These are phyloP conservation scores for Heliconius aoede DNA, from an alignment of 2,888 invertebrate species.

Conservation along the genomic window DNA sequence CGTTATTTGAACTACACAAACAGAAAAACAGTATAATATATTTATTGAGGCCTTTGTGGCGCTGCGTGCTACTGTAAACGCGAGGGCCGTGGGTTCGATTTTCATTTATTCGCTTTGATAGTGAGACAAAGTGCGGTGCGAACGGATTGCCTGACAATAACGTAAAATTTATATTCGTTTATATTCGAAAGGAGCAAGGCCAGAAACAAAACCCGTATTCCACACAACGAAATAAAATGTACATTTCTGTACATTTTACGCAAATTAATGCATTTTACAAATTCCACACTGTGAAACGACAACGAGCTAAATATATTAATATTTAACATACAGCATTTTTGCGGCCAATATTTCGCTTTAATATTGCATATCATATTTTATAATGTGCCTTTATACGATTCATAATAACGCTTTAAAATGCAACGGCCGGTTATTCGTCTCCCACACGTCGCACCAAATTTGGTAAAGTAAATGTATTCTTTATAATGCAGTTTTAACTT, in stretches of 20 bases:
- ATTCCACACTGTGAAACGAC: conserved; percentile 6
- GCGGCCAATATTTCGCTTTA: conserved; percentile 19
- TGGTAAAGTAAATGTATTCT: conserved; percentile 38
- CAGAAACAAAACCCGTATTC: not conserved
- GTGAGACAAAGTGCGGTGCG: no score
- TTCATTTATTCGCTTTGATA: no score
- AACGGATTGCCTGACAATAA: not conserved
- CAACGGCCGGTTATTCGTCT: conserved; percentile 23
- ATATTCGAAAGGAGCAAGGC: not conserved
- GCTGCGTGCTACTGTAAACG: no score
- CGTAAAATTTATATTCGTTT: not conserved
- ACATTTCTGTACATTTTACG: not conserved
- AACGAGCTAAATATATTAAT: conserved; percentile 1
- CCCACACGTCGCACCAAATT: conserved; percentile 34
- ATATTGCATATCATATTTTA: conserved; percentile 36
- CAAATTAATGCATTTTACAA: conserved; percentile 4
- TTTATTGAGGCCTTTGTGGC: no score
- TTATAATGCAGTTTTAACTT: conserved; percentile 35
- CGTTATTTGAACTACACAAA: no score
- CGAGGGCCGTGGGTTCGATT: no score
- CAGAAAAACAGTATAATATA: no score
- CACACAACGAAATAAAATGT: not conserved
- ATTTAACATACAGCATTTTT: not conserved
- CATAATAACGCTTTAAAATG: conserved; percentile 41
- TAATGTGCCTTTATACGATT: conserved; percentile 34